Conservation (phyloP, 2,888 invertebrate genomes). For the Rhopalosiphum nymphaeae region DNA sequence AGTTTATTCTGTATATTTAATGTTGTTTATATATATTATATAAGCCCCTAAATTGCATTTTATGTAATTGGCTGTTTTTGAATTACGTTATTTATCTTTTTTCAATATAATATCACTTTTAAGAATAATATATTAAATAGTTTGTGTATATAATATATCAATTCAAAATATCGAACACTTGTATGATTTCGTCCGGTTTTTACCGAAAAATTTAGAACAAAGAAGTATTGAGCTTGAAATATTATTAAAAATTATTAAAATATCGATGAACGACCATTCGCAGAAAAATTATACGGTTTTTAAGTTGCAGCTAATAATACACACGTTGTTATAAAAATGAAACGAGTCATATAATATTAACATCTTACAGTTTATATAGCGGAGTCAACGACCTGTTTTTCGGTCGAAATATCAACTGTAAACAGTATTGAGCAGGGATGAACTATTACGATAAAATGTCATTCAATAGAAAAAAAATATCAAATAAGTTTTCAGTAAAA, state of each 20-base stretch:
- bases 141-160: background rate
- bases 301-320: background rate
- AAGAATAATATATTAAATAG: background rate
- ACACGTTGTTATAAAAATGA: background rate
- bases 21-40: background rate
- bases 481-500: background rate
- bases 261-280: background rate
- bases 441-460: conserved; percentile 39
- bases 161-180: background rate
- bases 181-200: background rate
- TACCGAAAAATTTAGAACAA: background rate
- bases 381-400: conserved; percentile 38
- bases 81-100: conserved; percentile 18
- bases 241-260: background rate
- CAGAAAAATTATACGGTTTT: background rate
- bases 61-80: background rate
- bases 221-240: background rate
- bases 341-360: background rate
- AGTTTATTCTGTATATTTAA: background rate
- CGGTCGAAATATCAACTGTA: conserved; percentile 23
- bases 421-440: background rate
- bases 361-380: background rate
- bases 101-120: background rate
- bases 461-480: background rate
- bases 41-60: background rate